phyloP scores from a whole-genome alignment of 2,888 invertebrate species.

The Hypomecis punctinalis region DNA sequence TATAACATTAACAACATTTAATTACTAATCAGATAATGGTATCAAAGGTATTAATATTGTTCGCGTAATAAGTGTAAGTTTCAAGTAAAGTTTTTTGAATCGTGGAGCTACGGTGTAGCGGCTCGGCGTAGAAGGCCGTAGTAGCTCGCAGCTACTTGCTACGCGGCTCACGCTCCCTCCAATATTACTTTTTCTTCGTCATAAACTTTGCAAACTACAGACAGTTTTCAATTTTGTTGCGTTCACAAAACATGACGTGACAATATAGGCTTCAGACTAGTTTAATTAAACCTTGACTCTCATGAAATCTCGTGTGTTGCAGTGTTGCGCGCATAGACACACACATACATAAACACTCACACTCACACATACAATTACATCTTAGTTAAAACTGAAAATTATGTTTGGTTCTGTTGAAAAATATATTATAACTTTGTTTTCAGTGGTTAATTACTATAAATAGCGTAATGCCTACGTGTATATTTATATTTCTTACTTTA shows the following conservation, averaged over 20 bases:
- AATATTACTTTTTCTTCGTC: constrained; percentile 65
- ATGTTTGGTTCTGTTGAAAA: no score
- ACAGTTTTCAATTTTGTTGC: constrained; percentile 43
- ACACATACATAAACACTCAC: no score
- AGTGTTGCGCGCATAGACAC: no score
- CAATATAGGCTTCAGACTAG: constrained; percentile 23
- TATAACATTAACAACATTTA: no score
- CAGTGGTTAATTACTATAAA: no score
- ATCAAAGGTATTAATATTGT: background rate
- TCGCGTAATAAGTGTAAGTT: background rate
- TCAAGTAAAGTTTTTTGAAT: constrained; percentile 1
- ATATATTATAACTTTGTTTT: no score
- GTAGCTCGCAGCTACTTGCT: constrained; percentile 56
- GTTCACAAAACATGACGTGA: constrained; percentile 34
- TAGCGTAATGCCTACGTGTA: no score
- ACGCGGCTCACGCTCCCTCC: constrained; percentile 60
- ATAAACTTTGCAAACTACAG: constrained; percentile 51
- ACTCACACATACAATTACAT: no score
- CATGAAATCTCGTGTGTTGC: no score
- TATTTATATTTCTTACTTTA: no score
- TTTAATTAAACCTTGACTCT: constrained; percentile 34
- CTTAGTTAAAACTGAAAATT: no score
- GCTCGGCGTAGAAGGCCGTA: constrained; percentile 48
- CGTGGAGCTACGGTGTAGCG: constrained; percentile 6
- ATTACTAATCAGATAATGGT: no score